Base-by-base conservation (phyloP, 2,888 invertebrate genomes). In the Blastobasis lacticolella region DNA sequence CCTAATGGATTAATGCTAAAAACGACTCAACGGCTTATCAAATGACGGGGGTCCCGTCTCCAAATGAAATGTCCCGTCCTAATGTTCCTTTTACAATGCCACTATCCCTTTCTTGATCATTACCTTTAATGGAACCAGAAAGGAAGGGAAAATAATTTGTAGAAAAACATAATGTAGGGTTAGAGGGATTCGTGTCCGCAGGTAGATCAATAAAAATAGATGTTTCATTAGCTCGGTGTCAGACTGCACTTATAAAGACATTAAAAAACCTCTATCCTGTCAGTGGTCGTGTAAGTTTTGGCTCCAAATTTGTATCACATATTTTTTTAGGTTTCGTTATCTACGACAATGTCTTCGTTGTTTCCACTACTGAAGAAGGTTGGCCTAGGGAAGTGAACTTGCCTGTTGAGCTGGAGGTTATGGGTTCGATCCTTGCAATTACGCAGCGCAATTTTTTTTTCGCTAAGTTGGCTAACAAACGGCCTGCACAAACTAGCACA, bases 201-300 rank as follows among this genome's bases (percentile, higher is more conserved):
- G 87, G 87, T 88, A 87, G 86, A 86, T 81, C 84, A 83, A 86
- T 87, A 87, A 85, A 75, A 84, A 72, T 71, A 70, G 69, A 69
- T 72, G 73, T 87, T 88, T 87, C 86, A 87, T 87, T 86, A 86
- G 71, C 73, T 75, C 73, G 73, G 72, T 75, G 80, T 77, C 73
- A 71, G 78, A 75, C 73, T 76, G 79, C 88, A 87, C 86, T 87
- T 87, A 87, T 87, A 87, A 85, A 88, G 88, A 84, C 88, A 88
- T 87, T 88, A 86, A 78, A 83, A 55, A 76, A 63, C 58, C 67
- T 69, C 67, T 69, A 76, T 63, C 68, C 66, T 66, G 72, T 66
- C 71, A 66, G 63, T 68, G 68, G 75, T 72, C 61, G 59, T 68
- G 61, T 61, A 65, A 61, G 57, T 64, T 63, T 63, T 60, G 66